Evolutionary conservation across 2,797 vertebrate species (phyloP), one percentile per base, ranked within the genome.

Genomic region (Podarcis siculus): DNA sequence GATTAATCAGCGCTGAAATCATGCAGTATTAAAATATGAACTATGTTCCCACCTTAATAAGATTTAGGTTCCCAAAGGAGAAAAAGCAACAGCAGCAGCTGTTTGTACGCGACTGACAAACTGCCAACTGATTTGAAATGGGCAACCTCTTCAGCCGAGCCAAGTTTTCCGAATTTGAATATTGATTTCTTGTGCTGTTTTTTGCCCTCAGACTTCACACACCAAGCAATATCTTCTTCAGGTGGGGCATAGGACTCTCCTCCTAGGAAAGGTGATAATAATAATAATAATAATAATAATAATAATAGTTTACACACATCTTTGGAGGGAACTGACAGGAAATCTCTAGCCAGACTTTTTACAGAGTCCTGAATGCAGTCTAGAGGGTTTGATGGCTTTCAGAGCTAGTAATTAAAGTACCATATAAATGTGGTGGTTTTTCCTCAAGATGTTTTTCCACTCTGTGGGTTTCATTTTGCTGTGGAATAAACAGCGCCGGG

Each of bases 381-480:
- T 15, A 61, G 76, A 77, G 76, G 45, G 35, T 89, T 90, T 90
- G 58, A 81, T 76, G 69, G 71, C 58, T 83, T 55, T 81, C 71
- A 58, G 23, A 85, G 30, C 71, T 82, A 85, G 79, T 71, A 85
- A 85, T 87, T 85, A 82, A 77, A 87, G 78, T 82, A 58, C 82
- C 78, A 61, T 64, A 81, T 78, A 71, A 82, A 85, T 64, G 82
- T 69, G 61, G 86, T 75, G 86, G 55, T 39, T 89, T 88, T 85
- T 75, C 82, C 55, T 73, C 77, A 79, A 80, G 84, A 89, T 25
- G 25, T 89, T 69, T 82, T 86, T 75, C 71, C 71, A 85, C 32
- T 76, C 86, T 71, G 82, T n/a, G 49, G 76, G 82, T 84, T 88
- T 84, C 49, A 35, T 79, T 79, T 85, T 89, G 77, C 17, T 89